These are phyloP conservation scores for Philaethria dido DNA, from an alignment of 2,888 invertebrate species.

Conservation along the genomic window DNA sequence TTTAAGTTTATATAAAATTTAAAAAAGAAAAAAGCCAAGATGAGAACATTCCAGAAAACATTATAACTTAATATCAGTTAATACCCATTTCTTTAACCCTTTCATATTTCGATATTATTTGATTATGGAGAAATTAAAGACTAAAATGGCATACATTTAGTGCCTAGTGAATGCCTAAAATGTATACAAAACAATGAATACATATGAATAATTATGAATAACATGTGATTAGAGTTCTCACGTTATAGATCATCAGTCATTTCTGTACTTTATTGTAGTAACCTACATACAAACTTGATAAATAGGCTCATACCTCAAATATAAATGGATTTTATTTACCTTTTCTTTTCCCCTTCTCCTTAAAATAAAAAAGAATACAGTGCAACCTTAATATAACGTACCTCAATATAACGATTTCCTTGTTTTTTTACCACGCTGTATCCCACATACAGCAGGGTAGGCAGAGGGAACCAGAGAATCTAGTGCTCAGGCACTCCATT, in stretches of 20 bases:
- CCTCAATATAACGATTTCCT: too few relatives aligned
- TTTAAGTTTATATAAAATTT: not conserved
- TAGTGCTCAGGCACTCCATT: too few relatives aligned
- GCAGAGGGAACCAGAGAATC: too few relatives aligned
- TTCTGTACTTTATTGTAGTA: constrained; percentile 83
- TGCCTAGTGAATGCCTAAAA: constrained; percentile 79
- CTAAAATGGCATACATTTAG: constrained; percentile 69
- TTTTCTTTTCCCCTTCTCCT: not conserved
- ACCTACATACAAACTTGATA: constrained; percentile 83
- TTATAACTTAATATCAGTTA: not conserved
- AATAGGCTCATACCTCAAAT: constrained; percentile 83
- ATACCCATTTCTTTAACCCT: constrained; percentile 14
- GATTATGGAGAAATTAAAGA: constrained; percentile 77
- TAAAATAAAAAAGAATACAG: not conserved
- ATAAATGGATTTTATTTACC: constrained; percentile 56
- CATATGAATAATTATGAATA: constrained; percentile 81
- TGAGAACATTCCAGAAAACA: constrained; percentile 4
- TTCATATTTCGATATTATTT: constrained; percentile 45
- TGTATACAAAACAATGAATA: constrained; percentile 78
- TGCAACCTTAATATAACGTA: not conserved
- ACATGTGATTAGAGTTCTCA: constrained; percentile 78
- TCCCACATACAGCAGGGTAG: too few relatives aligned
- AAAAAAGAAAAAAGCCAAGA: not conserved
- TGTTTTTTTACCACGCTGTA: too few relatives aligned
- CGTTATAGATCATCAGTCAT: constrained; percentile 78